Evolutionary conservation across 2,113 vertebrate species (phyloP), one percentile per base, ranked within the genome.

Genomic region (Poecilia latipinna): DNA sequence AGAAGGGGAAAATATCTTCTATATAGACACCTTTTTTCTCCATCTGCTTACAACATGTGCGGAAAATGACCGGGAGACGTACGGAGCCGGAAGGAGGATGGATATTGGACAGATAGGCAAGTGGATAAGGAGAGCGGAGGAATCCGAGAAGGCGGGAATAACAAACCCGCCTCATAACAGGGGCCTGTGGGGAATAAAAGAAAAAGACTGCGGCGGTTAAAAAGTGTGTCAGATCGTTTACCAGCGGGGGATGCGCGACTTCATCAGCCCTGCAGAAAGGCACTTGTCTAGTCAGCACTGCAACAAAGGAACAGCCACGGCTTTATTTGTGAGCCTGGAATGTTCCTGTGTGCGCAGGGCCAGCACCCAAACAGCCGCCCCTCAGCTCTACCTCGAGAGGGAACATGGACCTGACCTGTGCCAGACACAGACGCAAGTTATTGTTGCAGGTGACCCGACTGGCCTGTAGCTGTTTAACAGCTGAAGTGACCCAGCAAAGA

Each of bases 161-260:
- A 85, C 74, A 69, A 89, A 11, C 35, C 73, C 73, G 80, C 68
- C 82, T 84, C 85, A 91, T 87, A 87, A 91, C 87, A 84, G 82
- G 80, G 77, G 79, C 80, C 82, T 79, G 77, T 88, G 88, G 33
- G 3, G 3, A 32, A 32, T 3, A 32, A 32, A 35, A 35, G 8
- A 35, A 90, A 90, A 85, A 90, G 86, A 92, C 90, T 91, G 88
- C 87, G 82, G 90, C 62, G 42, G 82, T 71, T 80, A 78, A 91
- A 37, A 92, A 89, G 90, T 90, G 88, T 93, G 92, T 92, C 93
- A 92, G 90, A 93, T 93, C 89, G 86, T 93, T 93, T 90, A 90
- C 76, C 90, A 89, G 90, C 88, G 66, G 93, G 93, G 89, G 91
- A 92, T 89, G 88, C 81, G 78, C 74, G 63, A 89, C 88, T 88